A percentile compares a stretch with the other conserved stretches of the same genome.
Evolutionary conservation across 2,888 invertebrate genomes (phyloP).

Genomic region (Metallyticus violacea): DNA sequence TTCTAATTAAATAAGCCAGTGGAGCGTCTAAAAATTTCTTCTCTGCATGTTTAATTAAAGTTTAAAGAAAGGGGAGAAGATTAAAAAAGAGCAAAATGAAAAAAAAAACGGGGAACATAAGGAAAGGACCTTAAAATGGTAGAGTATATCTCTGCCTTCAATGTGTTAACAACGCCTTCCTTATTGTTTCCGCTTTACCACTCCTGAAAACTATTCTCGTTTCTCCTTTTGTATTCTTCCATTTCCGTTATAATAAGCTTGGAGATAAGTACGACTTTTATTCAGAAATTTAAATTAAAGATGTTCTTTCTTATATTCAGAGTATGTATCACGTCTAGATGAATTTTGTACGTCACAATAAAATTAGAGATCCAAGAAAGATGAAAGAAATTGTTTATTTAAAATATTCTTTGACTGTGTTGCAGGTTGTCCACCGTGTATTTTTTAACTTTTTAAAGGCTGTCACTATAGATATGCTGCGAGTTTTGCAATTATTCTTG

Average conservation of each 20-base stretch:
- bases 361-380: too few relatives aligned
- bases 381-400: too few relatives aligned
- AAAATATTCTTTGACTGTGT: too few relatives aligned
- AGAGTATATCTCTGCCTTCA: not conserved
- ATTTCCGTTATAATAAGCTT: not conserved
- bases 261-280: not conserved
- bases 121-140: not conserved
- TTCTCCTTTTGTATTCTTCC: not conserved
- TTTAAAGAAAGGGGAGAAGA: slow-evolving; percentile 23
- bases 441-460: too few relatives aligned
- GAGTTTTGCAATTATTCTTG: too few relatives aligned
- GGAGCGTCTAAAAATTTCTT: slow-evolving; percentile 46
- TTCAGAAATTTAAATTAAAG: not conserved
- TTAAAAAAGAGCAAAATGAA: slow-evolving; percentile 5
- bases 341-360: not conserved
- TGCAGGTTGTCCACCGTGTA: too few relatives aligned
- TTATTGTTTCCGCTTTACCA: slow-evolving; percentile 15
- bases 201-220: not conserved
- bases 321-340: not conserved
- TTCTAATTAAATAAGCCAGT: slow-evolving; percentile 31
- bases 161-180: not conserved
- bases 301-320: not conserved
- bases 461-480: too few relatives aligned
- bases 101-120: slow-evolving; percentile 10
- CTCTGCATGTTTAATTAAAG: slow-evolving; percentile 47